Evolutionary conservation across 2,888 invertebrate species (phyloP).

Genomic region (Criorhina ranunculi): DNA sequence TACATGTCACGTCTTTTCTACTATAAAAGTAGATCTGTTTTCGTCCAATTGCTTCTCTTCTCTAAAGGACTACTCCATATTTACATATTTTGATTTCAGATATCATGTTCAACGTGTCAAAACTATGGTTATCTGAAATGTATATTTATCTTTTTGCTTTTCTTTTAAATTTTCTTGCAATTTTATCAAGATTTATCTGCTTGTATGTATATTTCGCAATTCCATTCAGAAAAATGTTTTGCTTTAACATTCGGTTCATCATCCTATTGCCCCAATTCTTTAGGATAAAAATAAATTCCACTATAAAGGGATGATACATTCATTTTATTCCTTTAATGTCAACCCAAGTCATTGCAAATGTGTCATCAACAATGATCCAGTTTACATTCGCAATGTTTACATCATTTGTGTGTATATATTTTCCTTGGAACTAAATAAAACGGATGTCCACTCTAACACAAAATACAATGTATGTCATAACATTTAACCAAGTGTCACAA

Average conservation of each 20-base stretch:
- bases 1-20: too few species aligned
- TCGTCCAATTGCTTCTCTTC: too few species aligned
- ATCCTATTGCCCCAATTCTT: background rate
- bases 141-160: too few species aligned
- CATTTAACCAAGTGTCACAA: background rate
- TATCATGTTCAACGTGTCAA: too few species aligned
- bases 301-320: background rate
- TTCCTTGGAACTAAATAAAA: background rate
- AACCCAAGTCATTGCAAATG: constrained; percentile 14
- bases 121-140: too few species aligned
- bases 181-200: too few species aligned
- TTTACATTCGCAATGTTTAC: background rate
- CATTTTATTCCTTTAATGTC: constrained; percentile 1
- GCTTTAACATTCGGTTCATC: background rate
- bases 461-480: background rate
- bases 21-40: too few species aligned
- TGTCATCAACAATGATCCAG: constrained; percentile 1
- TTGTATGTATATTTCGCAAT: too few species aligned
- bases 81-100: too few species aligned
- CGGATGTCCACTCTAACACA: background rate
- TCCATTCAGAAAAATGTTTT: too few species aligned
- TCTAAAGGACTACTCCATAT: too few species aligned
- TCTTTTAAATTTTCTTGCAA: too few species aligned
- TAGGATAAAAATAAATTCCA: background rate
- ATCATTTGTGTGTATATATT: background rate